These are phyloP conservation scores for Drosophila phalerata DNA, from an alignment of 2,888 invertebrate genomes.

Conservation along the genomic window DNA sequence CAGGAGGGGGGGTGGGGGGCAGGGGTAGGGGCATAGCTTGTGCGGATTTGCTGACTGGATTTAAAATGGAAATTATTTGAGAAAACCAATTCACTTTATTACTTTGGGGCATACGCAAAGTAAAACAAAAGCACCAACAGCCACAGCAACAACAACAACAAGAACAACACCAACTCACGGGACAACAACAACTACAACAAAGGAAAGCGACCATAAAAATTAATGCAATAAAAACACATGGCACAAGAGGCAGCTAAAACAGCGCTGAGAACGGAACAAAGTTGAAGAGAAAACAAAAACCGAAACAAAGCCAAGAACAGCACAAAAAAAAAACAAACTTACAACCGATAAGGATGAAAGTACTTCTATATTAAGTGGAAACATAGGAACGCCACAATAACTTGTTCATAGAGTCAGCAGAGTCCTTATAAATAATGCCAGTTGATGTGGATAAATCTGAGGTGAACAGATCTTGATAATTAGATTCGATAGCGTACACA, in stretches of 20 bases:
- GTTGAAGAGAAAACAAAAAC: constrained; percentile 16
- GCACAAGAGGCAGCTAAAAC: constrained; percentile 47
- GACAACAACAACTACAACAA: constrained; percentile 31
- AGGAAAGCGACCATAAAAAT: constrained; percentile 73
- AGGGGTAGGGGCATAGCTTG: constrained; percentile 31
- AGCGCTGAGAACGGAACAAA: constrained; percentile 26
- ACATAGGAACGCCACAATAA: constrained; percentile 2
- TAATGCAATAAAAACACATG: constrained; percentile 80
- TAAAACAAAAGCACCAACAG: constrained; percentile 68
- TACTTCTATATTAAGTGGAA: constrained; percentile 18
- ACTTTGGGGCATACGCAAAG: constrained; percentile 79
- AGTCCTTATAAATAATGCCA: constrained; percentile 21
- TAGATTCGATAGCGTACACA: not conserved
- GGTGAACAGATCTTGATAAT: not conserved
- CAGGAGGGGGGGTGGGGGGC: not conserved
- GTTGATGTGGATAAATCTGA: not conserved
- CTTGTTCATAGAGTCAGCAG: constrained; percentile 15
- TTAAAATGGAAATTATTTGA: constrained; percentile 79
- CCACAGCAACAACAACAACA: constrained; percentile 24
- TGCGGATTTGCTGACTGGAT: constrained; percentile 77
- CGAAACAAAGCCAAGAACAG: constrained; percentile 22
- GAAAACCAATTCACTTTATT: constrained; percentile 79
- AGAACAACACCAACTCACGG: constrained; percentile 5
- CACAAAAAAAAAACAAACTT: constrained; percentile 17
- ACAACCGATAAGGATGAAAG: constrained; percentile 22